Evolutionary conservation across 2,113 vertebrate genomes (phyloP), one percentile per base, ranked within the genome.

Genomic region (Puma concolor): DNA sequence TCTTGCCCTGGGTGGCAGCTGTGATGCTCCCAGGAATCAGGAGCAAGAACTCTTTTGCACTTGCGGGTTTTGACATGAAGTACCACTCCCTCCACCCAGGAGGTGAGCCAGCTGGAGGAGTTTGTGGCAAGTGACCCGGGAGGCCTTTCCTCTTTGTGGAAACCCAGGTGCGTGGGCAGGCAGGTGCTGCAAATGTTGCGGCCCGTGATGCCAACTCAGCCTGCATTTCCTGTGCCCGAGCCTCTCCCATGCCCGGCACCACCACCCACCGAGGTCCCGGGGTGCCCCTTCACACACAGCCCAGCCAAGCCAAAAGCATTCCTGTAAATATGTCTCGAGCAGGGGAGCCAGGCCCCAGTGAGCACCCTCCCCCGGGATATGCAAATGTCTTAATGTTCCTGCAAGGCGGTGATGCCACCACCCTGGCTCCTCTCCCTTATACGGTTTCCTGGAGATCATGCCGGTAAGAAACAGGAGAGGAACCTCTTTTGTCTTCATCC

Each of bases 51-150:
- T 38, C 54, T 52, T 25, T 48, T 44, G 90, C 50, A 36, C 80
- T 82, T 23, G 44, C 7, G 11, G 81, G 6, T 57, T 80, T 33
- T 92, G 54, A 50, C 36, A 9, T 16, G 31, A 82, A 91, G 74
- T 29, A 4, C 21, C 19, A 13, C 7, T 27, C 29, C 64, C 63
- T 54, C 14, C 5, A 15, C 7, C 64, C 25, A 19, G 41, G 48
- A 84, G 60, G 82, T 1, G 9, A 74, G 54, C 25, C 11, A 54
- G 50, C 44, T 57, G 44, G 9, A 4, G 16, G 0, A 5, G n/a
- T 17, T 36, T 27, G 6, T 0, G 0, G 1, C 21, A 66, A 76
- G 38, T 50, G 4, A 8, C 17, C n/a, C 0, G 4, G 87, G 72
- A 84, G 31, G 25, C 77, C 48, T 29, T 48, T 92, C 71, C 88